These are phyloP conservation scores for Azemiops feae DNA, from an alignment of 2,113 vertebrate species.

Conservation along the genomic window DNA sequence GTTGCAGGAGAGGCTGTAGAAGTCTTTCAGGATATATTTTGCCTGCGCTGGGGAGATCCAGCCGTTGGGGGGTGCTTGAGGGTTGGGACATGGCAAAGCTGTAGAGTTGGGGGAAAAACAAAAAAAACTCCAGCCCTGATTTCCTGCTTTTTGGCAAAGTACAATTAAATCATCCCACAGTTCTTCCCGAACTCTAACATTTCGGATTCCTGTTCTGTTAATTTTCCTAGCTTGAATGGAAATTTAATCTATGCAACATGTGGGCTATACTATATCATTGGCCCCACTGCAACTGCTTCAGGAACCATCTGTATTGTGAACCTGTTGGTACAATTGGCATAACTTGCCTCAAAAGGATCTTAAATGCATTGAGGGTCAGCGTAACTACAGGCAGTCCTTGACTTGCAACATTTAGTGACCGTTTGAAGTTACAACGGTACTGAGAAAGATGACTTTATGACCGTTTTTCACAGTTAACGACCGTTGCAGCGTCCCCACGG, in stretches of 20 bases:
- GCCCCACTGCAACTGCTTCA: neutral
- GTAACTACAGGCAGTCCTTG: neutral
- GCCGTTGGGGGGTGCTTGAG: slow-evolving; percentile 69
- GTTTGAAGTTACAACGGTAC: too few relatives aligned
- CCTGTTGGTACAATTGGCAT: neutral
- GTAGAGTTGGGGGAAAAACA: accelerated
- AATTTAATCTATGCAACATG: neutral
- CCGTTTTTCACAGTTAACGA: neutral
- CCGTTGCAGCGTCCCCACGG: too few relatives aligned
- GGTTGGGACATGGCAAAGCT: slow-evolving; percentile 65
- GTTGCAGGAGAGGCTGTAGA: slow-evolving; percentile 42
- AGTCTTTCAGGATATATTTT: slow-evolving; percentile 37
- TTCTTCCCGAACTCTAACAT: neutral
- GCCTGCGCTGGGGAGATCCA: slow-evolving; percentile 52
- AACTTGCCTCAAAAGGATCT: neutral
- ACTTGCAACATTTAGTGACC: too few relatives aligned
- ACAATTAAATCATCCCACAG: accelerated
- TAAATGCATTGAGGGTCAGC: neutral
- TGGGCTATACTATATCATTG: too few relatives aligned
- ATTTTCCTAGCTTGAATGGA: neutral
- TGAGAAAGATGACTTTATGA: neutral
- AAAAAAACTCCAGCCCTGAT: neutral
- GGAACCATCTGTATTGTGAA: neutral
- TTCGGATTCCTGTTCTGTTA: accelerated
- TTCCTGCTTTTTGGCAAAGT: neutral